Conservation (phyloP, 2,797 vertebrate genomes). For the Limosa lapponica region DNA sequence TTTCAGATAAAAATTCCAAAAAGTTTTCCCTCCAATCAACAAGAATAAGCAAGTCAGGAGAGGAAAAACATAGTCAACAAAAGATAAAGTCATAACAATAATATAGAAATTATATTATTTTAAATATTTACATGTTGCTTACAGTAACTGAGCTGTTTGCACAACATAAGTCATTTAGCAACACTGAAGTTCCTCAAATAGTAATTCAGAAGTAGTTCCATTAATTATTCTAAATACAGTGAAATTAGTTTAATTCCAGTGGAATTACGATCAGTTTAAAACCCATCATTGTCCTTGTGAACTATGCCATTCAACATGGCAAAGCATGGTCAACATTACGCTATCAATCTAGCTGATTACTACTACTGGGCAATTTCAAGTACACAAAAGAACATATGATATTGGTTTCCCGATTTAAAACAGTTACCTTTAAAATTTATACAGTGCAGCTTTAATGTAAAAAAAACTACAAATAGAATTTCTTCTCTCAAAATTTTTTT, state of each 20-base stretch:
- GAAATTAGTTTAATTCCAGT: neutral
- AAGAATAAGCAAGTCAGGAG: neutral
- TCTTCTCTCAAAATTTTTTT: neutral
- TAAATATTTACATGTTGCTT: neutral
- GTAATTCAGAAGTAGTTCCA: neutral
- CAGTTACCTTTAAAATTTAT: neutral
- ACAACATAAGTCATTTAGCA: neutral
- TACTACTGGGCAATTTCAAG: neutral
- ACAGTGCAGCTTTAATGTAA: neutral
- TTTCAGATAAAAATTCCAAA: neutral
- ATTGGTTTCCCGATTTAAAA: neutral
- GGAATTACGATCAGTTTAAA: conserved; percentile 13
- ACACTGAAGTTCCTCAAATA: neutral
- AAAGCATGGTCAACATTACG: neutral
- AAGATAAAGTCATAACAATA: neutral
- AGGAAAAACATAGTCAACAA: neutral
- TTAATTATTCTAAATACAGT: neutral
- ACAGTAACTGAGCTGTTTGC: neutral
- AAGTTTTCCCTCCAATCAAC: neutral
- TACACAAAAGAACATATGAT: neutral
- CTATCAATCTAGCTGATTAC: neutral
- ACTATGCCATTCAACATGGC: neutral
- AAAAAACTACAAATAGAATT: neutral
- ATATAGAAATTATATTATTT: neutral
- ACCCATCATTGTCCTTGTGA: neutral